Evolutionary conservation across 2,113 vertebrate species (phyloP).

Genomic region (Rhinolophus ferrumequinum): DNA sequence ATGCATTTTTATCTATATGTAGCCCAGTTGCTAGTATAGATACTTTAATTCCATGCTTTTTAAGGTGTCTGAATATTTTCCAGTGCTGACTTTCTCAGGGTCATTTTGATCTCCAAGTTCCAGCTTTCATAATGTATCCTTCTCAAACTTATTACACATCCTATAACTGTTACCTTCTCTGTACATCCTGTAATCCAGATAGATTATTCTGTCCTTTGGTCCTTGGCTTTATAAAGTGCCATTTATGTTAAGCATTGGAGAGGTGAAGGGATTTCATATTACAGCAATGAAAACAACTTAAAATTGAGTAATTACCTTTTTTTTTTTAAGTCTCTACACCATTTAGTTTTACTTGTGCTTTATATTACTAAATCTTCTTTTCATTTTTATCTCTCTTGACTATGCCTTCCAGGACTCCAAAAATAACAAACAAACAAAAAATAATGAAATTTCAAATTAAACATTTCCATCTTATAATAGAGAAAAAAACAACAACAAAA

Average conservation of each 20-base stretch:
- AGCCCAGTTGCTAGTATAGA: not conserved
- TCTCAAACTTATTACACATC: not conserved
- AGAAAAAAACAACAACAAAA: not conserved
- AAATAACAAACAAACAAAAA: not conserved
- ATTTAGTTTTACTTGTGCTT: not conserved
- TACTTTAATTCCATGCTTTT: not conserved
- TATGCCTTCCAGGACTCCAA: not conserved
- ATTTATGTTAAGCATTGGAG: not conserved
- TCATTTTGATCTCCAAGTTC: not conserved
- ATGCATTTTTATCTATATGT: not conserved
- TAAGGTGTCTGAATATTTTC: not conserved
- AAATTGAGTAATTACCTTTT: not conserved
- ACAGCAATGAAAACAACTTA: not conserved
- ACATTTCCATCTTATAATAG: not conserved
- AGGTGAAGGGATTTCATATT: not conserved
- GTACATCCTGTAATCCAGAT: not conserved
- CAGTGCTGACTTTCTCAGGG: not conserved
- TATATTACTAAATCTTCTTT: not conserved
- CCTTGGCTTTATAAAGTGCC: not conserved
- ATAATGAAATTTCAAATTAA: not conserved
- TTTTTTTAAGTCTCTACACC: not conserved
- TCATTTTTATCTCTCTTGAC: not conserved
- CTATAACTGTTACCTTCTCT: not conserved
- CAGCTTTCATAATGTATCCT: not conserved
- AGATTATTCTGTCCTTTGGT: not conserved